These are phyloP conservation scores for Sycophila sp. DNA, from an alignment of 1,140 invertebrate genomes.

Conservation along the genomic window DNA sequence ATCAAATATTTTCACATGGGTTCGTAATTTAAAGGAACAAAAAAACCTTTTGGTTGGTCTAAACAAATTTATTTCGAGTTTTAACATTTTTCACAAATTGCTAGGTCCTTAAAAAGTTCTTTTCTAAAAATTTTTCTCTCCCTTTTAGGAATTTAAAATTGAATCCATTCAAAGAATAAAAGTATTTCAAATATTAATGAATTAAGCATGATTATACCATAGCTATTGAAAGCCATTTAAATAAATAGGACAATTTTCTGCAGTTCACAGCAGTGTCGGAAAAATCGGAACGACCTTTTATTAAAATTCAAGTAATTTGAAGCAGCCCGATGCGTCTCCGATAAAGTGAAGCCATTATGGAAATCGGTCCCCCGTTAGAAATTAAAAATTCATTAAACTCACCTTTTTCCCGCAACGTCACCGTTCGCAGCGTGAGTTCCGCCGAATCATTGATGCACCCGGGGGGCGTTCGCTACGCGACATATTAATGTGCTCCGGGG, in stretches of 20 bases:
- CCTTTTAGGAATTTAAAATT: no score
- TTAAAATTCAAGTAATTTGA: background rate
- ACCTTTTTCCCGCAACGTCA: background rate
- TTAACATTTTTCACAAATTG: no score
- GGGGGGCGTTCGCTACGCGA: background rate
- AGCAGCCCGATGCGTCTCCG: background rate
- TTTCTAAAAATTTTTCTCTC: no score
- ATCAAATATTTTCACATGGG: no score
- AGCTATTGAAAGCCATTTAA: background rate
- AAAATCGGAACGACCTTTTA: background rate
- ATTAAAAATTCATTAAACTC: constrained; percentile 9
- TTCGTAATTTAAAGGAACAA: no score
- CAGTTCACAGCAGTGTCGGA: background rate
- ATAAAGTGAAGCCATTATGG: constrained; percentile 2
- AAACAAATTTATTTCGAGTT: no score
- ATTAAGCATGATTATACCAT: background rate
- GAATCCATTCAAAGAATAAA: background rate
- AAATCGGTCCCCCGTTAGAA: background rate
- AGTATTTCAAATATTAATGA: background rate
- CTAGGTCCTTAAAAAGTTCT: no score
- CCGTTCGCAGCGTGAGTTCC: background rate
- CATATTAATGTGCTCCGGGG: constrained; percentile 12
- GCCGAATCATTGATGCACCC: background rate
- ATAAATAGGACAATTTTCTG: background rate
- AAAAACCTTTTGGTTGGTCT: no score